phyloP scores from a whole-genome alignment of 2,113 vertebrate species.

The Aegotheles bennettii region DNA sequence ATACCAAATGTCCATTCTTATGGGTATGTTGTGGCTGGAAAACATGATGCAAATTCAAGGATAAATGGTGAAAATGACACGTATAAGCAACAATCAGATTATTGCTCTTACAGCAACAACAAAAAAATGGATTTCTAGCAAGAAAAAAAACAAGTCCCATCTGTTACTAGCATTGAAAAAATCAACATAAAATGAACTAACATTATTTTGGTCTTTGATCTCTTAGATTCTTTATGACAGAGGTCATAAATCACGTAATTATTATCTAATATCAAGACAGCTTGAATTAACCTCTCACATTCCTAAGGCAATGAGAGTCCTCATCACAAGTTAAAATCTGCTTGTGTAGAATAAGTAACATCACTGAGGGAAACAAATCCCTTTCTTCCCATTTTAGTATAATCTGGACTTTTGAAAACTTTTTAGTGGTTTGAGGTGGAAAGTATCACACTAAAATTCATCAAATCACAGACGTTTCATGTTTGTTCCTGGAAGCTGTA shows the following conservation, averaged over 20 bases:
- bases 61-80: not conserved
- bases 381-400: not conserved
- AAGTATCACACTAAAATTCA: not conserved
- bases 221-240: conserved; percentile 45
- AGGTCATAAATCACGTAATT: conserved; percentile 36
- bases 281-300: conserved; percentile 39
- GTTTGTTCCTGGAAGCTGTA: not conserved
- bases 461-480: not conserved
- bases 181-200: conserved; percentile 28
- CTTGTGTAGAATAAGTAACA: not conserved
- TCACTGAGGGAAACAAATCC: not conserved
- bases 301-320: conserved; percentile 6
- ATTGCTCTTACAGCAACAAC: not conserved
- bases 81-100: not conserved
- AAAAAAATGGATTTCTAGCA: not conserved
- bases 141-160: not conserved
- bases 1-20: not conserved
- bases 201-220: conserved; percentile 48
- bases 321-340: not conserved
- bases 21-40: not conserved
- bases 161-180: conserved; percentile 30
- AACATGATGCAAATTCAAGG: not conserved
- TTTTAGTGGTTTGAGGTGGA: not conserved
- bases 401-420: not conserved
- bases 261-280: conserved; percentile 52